Base-by-base conservation (phyloP, 2,888 invertebrate genomes). In the Magallana nippona region DNA sequence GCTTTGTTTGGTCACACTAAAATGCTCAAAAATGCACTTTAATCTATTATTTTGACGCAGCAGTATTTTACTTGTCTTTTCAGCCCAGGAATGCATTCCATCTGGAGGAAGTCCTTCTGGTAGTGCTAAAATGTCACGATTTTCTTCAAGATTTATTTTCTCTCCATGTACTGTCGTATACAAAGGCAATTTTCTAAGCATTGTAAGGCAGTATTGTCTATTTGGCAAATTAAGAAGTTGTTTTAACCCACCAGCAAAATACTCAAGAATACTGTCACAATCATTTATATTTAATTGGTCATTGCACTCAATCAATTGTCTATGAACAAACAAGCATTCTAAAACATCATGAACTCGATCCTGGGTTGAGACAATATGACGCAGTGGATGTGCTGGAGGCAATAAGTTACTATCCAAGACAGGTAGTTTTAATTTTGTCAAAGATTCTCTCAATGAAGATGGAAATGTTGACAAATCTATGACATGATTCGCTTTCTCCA, bases 81-180 rank as follows among this genome's bases (percentile, higher is more conserved):
- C 15, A 10, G 86, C 87, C 86, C 86, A 87, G 78, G 82, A 80
- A 62, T 85, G 27, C 1, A 87, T 63, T n/a, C 88, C 87, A 11
- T 79, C 81, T 44, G 62, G 2, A 13, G 86, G 86, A n/a, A 87
- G 86, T 2, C n/a, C 27, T 22, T n/a, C 19, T 32, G 87, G 86
- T 17, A 88, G 62, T 55, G 86, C 82, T 1, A 87, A 58, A 0
- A 87, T 83, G 11, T 62, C 55, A 17, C 10, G n/a, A 8, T 62
- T 44, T n/a, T 55, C 19, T 56, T 55, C 19, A 19, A 85, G 55
- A 55, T 58, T 55, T 13, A 80, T 62, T 17, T 77, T 56, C 19
- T 57, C 44, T 1, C 83, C 85, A 44, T 71, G 79, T 1, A 80
- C 19, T 17, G 82, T 83, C 13, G 71, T 19, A 44, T 82, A 83